These are phyloP conservation scores for Pocota personata DNA, from an alignment of 2,888 invertebrate species.

Conservation along the genomic window DNA sequence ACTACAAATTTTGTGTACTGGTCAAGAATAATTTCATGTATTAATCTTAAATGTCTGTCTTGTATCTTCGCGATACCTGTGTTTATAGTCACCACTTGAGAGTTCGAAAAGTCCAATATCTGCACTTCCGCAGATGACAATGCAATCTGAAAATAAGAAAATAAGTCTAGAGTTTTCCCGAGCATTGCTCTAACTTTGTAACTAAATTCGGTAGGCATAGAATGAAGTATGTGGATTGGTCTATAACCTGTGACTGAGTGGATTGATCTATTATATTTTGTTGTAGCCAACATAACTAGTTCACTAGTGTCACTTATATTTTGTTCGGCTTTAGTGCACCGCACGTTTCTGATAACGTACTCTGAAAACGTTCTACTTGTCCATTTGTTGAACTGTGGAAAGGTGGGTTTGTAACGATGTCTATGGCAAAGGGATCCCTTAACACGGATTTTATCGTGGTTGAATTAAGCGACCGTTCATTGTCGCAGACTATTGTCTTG, in stretches of 20 bases:
- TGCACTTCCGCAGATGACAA: too few relatives aligned
- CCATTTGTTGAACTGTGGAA: background rate
- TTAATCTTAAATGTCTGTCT: too few relatives aligned
- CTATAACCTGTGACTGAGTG: slow-evolving; percentile 1
- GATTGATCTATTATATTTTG: background rate
- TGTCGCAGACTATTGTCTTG: too few relatives aligned
- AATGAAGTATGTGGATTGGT: background rate
- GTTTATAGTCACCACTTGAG: too few relatives aligned
- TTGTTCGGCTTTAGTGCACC: slow-evolving; percentile 4
- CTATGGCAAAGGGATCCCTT: background rate
- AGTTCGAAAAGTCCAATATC: too few relatives aligned
- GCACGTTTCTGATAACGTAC: background rate
- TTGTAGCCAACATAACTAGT: background rate
- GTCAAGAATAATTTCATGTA: too few relatives aligned
- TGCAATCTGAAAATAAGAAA: too few relatives aligned
- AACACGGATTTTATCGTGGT: background rate
- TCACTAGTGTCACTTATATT: background rate
- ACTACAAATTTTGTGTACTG: too few relatives aligned
- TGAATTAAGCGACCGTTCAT: too few relatives aligned
- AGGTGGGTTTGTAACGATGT: background rate
- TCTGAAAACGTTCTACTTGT: slow-evolving; percentile 1
- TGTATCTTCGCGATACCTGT: too few relatives aligned
- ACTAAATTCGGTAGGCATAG: background rate
- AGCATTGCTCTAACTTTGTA: background rate
- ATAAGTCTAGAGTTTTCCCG: background rate